Conservation (phyloP, 2,113 vertebrate genomes). For the Bubalus kerabau region DNA sequence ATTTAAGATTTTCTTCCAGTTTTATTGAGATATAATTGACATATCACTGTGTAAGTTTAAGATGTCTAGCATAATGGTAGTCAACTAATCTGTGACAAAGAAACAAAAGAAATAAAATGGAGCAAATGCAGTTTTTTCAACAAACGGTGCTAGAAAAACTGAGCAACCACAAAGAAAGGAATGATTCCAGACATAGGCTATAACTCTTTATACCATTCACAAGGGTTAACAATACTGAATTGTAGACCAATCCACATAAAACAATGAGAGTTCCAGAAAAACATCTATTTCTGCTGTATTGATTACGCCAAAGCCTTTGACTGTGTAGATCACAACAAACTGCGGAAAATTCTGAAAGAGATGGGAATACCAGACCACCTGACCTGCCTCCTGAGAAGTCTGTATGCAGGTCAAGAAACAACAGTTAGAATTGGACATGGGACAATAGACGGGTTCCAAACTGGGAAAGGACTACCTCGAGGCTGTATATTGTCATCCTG, state of each 20-base stretch:
- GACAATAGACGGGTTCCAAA: neutral
- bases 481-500: neutral
- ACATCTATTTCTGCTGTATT: neutral
- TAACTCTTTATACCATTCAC: neutral
- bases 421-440: neutral
- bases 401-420: neutral
- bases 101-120: neutral
- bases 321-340: neutral
- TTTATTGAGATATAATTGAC: neutral
- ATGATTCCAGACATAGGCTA: neutral
- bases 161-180: neutral
- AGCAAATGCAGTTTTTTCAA: neutral
- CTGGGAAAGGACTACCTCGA: neutral
- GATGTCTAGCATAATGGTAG: neutral
- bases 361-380: neutral
- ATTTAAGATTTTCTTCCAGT: neutral
- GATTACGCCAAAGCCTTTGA: neutral
- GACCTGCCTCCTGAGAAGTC: neutral
- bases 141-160: neutral
- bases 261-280: neutral
- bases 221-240: neutral
- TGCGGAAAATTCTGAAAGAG: neutral
- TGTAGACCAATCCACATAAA: neutral
- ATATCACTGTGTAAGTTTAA: neutral
- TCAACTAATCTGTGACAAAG: neutral